A percentile compares a stretch with the other conserved stretches of the same genome.
Evolutionary conservation across 2,797 vertebrate species (phyloP).

Genomic region (Choloepus didactylus): DNA sequence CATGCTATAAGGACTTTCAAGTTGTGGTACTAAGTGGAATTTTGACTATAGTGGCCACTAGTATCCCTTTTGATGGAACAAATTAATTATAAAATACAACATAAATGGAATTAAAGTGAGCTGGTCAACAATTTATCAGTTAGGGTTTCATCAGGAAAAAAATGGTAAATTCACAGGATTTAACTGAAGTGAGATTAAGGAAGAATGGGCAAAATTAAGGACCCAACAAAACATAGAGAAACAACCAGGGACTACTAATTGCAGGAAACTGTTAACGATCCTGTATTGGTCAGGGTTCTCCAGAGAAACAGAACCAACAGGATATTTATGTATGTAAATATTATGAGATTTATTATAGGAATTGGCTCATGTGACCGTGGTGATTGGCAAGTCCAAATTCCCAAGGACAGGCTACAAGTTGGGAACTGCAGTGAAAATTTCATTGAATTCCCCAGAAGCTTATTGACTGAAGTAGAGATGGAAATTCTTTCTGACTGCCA

Average conservation of each 20-base stretch:
- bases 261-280: neutral
- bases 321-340: too few species aligned
- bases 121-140: neutral
- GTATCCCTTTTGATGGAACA: neutral
- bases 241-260: neutral
- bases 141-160: neutral
- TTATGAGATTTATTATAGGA: too few species aligned
- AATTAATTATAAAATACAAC: neutral
- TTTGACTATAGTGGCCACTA: neutral
- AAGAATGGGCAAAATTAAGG: neutral
- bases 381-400: too few species aligned
- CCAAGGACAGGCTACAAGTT: too few species aligned
- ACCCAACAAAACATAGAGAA: neutral
- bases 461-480: too few species aligned
- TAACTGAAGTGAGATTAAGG: neutral
- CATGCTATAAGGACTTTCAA: neutral
- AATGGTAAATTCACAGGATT: neutral
- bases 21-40: neutral
- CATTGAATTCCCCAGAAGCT: too few species aligned
- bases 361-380: too few species aligned
- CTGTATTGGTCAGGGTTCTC: too few species aligned
- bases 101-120: neutral
- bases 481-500: too few species aligned
- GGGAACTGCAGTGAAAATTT: too few species aligned
- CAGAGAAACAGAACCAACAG: too few species aligned